Evolutionary conservation across 2,797 vertebrate species (phyloP), one percentile per base, ranked within the genome.

Genomic region (Rhinichthys osculus): DNA sequence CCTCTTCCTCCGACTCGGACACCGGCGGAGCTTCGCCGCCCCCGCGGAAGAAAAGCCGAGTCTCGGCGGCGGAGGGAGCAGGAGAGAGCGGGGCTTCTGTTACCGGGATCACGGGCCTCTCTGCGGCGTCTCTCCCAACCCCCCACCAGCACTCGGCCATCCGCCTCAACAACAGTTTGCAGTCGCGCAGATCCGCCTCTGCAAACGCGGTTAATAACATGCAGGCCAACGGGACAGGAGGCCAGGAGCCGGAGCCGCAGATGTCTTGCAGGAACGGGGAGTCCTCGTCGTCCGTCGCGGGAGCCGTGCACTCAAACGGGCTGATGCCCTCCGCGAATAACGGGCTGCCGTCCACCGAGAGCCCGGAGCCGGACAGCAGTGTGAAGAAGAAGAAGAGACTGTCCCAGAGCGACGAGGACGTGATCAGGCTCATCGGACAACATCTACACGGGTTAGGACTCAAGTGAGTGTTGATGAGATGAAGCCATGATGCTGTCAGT

Each of bases 361-460:
- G 92, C n/a, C 84, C 93, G 70, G 94, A 95, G 2, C 90, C 91
- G 42, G 94, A 94, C 87, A 93, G 95, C 67, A 92, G 93, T 89
- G 91, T 94, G 59, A 98, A 96, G 92, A 98, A 97, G 94, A 98
- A 98, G 95, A 98, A 98, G 89, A 93, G 97, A 7, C 95, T 98
- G 84, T 97, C 97, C 66, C 97, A 96, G 94, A 96, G 95, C 0
- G 98, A 99, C 84, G 98, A 99, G 94, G 98, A 99, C 88, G 97
- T 99, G 89, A 98, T 99, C 93, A 89, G 98, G 89, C 95, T 99
- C 67, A 98, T 99, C 87, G 98, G 98, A 89, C 98, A 99, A 88
- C 98, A 99, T 94, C 93, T 99, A 57, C 97, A 98, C 91, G 97
- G 97, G 82, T 87, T 98, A 69, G 98, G 98, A 89, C 97, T 99